Base-by-base conservation (phyloP, 2,113 vertebrate species). In the Callocephalon fimbriatum region DNA sequence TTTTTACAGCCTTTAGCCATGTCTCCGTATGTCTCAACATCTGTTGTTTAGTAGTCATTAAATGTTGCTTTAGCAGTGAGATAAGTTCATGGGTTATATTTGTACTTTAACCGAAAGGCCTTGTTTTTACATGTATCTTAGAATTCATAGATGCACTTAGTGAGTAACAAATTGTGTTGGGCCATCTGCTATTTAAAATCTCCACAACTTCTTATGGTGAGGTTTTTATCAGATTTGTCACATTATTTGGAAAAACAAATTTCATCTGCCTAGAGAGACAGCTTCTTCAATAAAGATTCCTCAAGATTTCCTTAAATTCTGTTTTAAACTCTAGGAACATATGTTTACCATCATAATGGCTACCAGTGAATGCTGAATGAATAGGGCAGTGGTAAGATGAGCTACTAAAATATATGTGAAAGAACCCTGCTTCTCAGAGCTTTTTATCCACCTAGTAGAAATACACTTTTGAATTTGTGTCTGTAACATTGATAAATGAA, bases 11-110 rank as follows among this genome's bases (percentile, higher is more conserved):
- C 68, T 79, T 86, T 62, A 91, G n/a, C 66, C 44, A 29, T 53
- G 37, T 45, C 40, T 88, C 59, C 75, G 38, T 87, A 75, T 79
- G 47, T 89, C 87, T 91, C 45, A 81, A 74, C 37, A 91, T 76
- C 65, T 94, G 61, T 59, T 95, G 42, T 84, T 92, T 89, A 88
- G 70, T 62, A 93, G 74, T 72, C 22, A 56, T 63, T 59, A 92
- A 61, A 74, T 66, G 37, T 51, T 92, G 59, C 48, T 96, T 73
- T 61, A 85, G 61, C 61, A 85, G 20, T 84, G 29, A 84, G 54
- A 56, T 84, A 61, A 48, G 73, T 86, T 90, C 67, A 56, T 37
- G 8, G 48, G 61, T 92, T 94, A 20, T 89, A 93, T 87, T 67
- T 78, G 40, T 74, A 62, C 80, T 70, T 81, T 72, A 87, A 61